phyloP scores from a whole-genome alignment of 1,140 invertebrate species.

The Colletes latitarsis region DNA sequence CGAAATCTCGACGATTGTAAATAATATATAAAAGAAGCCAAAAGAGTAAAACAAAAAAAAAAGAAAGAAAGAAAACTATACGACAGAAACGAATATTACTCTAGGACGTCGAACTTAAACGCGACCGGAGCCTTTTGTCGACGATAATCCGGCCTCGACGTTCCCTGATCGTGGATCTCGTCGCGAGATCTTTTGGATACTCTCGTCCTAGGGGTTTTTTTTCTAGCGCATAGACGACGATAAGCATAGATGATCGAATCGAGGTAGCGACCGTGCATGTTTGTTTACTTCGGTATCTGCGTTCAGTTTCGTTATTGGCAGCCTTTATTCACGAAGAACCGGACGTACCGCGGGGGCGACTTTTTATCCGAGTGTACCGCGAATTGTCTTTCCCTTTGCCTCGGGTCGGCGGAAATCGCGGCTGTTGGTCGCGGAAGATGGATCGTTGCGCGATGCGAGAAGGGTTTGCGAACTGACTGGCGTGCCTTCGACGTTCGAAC shows the following conservation, averaged over 20 bases:
- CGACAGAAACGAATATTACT: neutral
- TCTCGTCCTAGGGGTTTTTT: neutral
- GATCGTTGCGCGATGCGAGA: slow-evolving; percentile 29
- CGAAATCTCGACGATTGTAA: slow-evolving; percentile 23
- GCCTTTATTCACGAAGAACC: neutral
- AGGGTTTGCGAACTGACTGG: slow-evolving; percentile 30
- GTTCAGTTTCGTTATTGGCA: neutral
- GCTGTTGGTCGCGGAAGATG: slow-evolving; percentile 3
- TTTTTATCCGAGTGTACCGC: neutral
- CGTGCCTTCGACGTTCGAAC: neutral
- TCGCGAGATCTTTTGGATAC: slow-evolving; percentile 6
- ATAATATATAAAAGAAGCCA: slow-evolving; percentile 13
- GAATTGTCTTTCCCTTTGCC: slow-evolving; percentile 12
- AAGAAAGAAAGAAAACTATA: neutral
- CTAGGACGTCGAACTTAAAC: neutral
- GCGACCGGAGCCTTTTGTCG: slow-evolving; percentile 29
- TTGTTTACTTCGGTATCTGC: too few relatives aligned
- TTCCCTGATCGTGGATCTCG: slow-evolving; percentile 42
- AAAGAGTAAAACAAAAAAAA: neutral
- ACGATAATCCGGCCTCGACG: slow-evolving; percentile 48
- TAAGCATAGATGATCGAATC: neutral
- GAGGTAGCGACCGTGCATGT: neutral
- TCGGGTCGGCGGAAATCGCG: slow-evolving; percentile 13
- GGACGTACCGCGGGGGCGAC: neutral
- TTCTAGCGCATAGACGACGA: neutral